Base-by-base conservation (phyloP, 2,113 vertebrate species). In the Nematolebias whitei region DNA sequence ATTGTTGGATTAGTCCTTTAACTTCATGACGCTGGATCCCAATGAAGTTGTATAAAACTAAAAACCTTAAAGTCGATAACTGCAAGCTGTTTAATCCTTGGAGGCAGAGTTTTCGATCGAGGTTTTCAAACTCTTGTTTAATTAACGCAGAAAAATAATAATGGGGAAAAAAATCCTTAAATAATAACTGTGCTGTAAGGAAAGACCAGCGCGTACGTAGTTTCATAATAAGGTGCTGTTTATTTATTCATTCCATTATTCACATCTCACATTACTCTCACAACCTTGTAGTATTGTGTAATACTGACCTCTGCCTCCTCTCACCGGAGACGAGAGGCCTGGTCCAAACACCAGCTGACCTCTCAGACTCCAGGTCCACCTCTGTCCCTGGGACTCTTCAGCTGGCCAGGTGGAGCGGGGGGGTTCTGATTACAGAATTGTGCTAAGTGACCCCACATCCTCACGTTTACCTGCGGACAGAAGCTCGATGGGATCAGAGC, bases 181-280 rank as follows among this genome's bases (percentile, higher is more conserved):
- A 20, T 20, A 39, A 39, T 24, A 3, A 15, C 20, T 43, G 40
- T 32, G 40, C 10, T 5, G 7, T 15, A 23, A 83, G 23, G 43
- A 80, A 85, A 26, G 61, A 83, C 57, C 38, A 76, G 61, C 29
- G 48, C 47, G 66, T 19, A 1, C 20, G 5, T 38, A 2, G 9
- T 82, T 80, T 87, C 74, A 76, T 79, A 85, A 88, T 90, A 91
- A 91, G 86, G 90, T 91, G 87, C 88, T 71, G 81, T 91, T 91
- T 91, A 90, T 88, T 90, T 82, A 45, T 74, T 86, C 65, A 83
- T 87, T 80, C 84, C 68, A 83, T 75, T 77, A 77, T 84, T 89
- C 83, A 88, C 85, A 85, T 88, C 67, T 88, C 77, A 73, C 45
- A 68, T 51, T 86, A 76, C 84, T 60, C 76, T 51, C 23, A 57